Evolutionary conservation across 2,113 vertebrate species (phyloP), one percentile per base, ranked within the genome.

Genomic region (Mustelus asterias): DNA sequence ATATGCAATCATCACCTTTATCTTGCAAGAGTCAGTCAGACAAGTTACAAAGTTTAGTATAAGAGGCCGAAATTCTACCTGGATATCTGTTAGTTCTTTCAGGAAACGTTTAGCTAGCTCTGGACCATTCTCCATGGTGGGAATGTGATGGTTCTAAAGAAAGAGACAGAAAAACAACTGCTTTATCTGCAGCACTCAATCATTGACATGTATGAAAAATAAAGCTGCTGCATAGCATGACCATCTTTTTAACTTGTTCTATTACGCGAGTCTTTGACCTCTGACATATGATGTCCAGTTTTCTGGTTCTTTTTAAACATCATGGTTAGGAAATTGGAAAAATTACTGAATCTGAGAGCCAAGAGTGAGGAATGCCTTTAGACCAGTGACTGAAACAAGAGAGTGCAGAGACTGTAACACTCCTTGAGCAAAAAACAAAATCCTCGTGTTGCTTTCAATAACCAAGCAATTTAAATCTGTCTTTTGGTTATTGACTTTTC

Each of bases 41-140:
- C 20, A 65, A 16, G 14, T 89, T 86, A 14, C n/a, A 67, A 93
- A 8, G 33, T 65, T 22, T 63, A 65, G 58, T 63, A 3, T 58
- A 89, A 89, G 13, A 90, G 8, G 54, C 54, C 37, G 8, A 93
- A 93, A 0, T 20, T 58, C 96, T 96, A 99, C 99, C 98, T 99
- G 99, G 95, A 99, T 99, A 20, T 98, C 98, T 67, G 97, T 98
- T 48, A 99, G 97, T 95, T 98, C 98, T 96, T 98, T 98, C 96
- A 98, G 83, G 97, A 99, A 98, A 86, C 98, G 97, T 94, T 97
- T 98, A 7, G 98, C 97, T 22, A 99, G 96, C 67, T 98, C 97
- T 0, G 98, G 98, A 6, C 98, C 98, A 0, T 98, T 98, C 96
- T 98, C 96, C 98, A 99, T 98, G 8, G 98, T 99, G 26, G 99